Evolutionary conservation across 2,888 invertebrate species (phyloP).

Genomic region (Drosophila vallismaia): DNA sequence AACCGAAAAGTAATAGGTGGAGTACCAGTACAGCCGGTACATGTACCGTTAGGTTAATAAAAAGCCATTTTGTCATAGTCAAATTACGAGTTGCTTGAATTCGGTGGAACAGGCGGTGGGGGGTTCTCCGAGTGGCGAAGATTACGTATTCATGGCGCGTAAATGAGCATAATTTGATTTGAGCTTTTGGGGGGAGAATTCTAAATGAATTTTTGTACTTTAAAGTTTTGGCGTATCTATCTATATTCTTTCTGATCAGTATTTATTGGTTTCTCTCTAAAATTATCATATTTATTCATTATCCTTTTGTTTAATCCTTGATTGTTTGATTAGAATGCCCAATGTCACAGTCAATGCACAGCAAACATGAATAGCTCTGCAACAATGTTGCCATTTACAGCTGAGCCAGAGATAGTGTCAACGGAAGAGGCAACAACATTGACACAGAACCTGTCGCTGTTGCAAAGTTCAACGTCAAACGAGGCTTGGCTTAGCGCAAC

Average conservation of each 20-base stretch:
- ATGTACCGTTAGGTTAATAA: conserved; percentile 54
- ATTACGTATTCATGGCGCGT: conserved; percentile 76
- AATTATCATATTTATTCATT: neutral
- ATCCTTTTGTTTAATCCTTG: neutral
- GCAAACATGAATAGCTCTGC: conserved; percentile 25
- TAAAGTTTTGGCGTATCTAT: too few relatives aligned
- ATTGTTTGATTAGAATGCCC: conserved; percentile 39
- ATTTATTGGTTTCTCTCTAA: too few relatives aligned
- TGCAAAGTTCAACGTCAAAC: conserved; percentile 66
- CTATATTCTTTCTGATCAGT: too few relatives aligned
- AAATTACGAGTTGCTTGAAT: conserved; percentile 43
- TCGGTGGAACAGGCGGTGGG: conserved; percentile 34
- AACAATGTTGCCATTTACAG: conserved; percentile 61
- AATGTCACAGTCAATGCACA: conserved; percentile 81
- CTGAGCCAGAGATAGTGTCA: conserved; percentile 71
- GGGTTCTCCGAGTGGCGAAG: neutral
- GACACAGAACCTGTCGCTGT: conserved; percentile 73
- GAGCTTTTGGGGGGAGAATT: conserved; percentile 5
- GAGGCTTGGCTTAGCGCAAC: conserved; percentile 7
- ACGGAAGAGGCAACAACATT: conserved; percentile 47
- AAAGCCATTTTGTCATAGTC: conserved; percentile 71
- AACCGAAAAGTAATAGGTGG: conserved; percentile 37
- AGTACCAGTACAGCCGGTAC: conserved; percentile 39
- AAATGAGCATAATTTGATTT: conserved; percentile 69
- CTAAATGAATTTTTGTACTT: conserved; percentile 3